A percentile compares a stretch with the other conserved stretches of the same genome.
Conservation (phyloP, 1,140 invertebrate species). For the Drosophila mauritiana region DNA sequence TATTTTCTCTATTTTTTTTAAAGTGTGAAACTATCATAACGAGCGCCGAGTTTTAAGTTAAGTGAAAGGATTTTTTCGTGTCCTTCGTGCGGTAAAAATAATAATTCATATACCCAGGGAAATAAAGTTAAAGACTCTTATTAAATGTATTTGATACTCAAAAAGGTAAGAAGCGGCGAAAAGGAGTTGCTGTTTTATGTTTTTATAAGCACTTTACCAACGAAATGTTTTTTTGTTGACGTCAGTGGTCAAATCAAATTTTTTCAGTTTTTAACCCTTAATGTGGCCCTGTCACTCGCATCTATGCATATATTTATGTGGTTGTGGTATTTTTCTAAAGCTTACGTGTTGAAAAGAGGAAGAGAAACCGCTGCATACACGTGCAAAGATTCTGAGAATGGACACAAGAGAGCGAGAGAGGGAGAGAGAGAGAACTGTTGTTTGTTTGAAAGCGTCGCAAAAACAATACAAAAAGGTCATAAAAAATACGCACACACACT, state of each 20-base stretch:
- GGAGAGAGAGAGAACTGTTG: constrained; percentile 17
- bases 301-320: neutral
- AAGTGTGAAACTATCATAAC: neutral
- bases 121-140: neutral
- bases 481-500: constrained; percentile 6
- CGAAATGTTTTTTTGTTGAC: constrained; percentile 12
- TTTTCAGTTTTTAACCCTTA: constrained; percentile 12
- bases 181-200: neutral
- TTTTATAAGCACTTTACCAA: neutral
- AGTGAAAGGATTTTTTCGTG: too few species aligned
- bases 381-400: constrained; percentile 31
- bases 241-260: constrained; percentile 26
- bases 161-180: constrained; percentile 1
- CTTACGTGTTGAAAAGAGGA: constrained; percentile 35
- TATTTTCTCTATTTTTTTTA: constrained; percentile 6
- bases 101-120: neutral
- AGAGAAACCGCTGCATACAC: constrained; percentile 33
- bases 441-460: constrained; percentile 45
- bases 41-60: too few species aligned
- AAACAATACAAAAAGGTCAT: constrained; percentile 9
- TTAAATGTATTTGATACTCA: too few species aligned
- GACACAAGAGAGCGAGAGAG: constrained; percentile 1
- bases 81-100: too few species aligned
- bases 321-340: constrained; percentile 5
- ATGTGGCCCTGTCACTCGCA: constrained; percentile 10